phyloP scores from a whole-genome alignment of 2,113 vertebrate species.

The Burhinus oedicnemus region DNA sequence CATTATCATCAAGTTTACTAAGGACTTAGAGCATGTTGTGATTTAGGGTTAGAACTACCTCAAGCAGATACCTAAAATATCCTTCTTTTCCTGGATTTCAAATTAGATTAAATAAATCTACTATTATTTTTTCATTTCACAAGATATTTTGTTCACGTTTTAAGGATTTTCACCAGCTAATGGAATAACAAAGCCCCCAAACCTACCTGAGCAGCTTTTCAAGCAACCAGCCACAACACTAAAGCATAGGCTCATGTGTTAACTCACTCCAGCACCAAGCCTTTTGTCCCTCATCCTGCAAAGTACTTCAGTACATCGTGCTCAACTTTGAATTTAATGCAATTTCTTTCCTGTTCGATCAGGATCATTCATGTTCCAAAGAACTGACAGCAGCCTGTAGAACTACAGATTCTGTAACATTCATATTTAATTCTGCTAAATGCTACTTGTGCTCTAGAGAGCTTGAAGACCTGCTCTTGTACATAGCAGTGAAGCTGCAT shows the following conservation, averaged over 20 bases:
- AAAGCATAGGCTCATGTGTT: neutral
- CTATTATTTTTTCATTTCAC: neutral
- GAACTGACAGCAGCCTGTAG: neutral
- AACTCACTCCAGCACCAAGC: neutral
- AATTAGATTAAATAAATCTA: neutral
- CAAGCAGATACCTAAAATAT: neutral
- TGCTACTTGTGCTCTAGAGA: neutral
- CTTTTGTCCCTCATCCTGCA: neutral
- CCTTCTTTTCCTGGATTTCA: neutral
- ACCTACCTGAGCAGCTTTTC: neutral
- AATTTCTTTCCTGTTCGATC: neutral
- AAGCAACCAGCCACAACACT: neutral
- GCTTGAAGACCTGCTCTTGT: neutral
- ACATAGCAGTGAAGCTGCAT: neutral
- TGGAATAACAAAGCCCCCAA: neutral
- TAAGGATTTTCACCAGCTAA: neutral
- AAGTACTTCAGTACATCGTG: neutral
- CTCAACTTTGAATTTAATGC: neutral
- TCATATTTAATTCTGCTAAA: neutral
- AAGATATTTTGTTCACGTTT: neutral
- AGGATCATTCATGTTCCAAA: neutral
- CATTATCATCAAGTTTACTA: neutral
- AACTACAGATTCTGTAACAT: neutral
- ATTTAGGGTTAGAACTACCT: neutral
- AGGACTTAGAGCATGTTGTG: neutral